A percentile compares a stretch with the other conserved stretches of the same genome.
Evolutionary conservation across 2,113 vertebrate species (phyloP).

Genomic region (Odontesthes bonariensis): DNA sequence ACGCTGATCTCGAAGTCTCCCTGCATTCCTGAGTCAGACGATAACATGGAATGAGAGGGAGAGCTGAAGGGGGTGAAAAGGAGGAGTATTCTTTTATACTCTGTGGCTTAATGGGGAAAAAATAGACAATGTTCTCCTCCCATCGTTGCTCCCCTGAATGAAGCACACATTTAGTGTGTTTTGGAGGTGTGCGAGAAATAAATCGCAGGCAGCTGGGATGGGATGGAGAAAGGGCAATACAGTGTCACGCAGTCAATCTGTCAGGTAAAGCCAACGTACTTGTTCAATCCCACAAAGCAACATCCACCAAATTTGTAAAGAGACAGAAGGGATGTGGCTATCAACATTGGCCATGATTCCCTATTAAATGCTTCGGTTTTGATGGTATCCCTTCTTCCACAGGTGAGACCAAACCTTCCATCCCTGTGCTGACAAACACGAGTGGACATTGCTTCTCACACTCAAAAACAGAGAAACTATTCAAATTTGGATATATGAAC

Average conservation of each 20-base stretch:
- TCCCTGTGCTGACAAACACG: background rate
- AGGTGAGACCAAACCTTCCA: background rate
- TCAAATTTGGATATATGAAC: constrained; percentile 32
- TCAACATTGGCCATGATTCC: constrained; percentile 45
- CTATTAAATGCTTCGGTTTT: constrained; percentile 44
- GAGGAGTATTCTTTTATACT: constrained; percentile 67
- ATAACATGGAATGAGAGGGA: constrained; percentile 63
- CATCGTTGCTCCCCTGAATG: constrained; percentile 63
- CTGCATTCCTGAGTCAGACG: constrained; percentile 59
- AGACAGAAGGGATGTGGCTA: constrained; percentile 27
- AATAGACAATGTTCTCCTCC: constrained; percentile 66
- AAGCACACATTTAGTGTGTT: constrained; percentile 58
- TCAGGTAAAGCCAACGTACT: constrained; percentile 50
- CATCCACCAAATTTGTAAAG: constrained; percentile 37
- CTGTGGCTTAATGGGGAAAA: constrained; percentile 66
- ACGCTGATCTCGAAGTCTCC: constrained; percentile 65
- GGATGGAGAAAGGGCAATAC: constrained; percentile 67
- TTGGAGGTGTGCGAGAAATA: constrained; percentile 62
- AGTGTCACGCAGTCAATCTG: constrained; percentile 68
- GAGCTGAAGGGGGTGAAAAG: constrained; percentile 27
- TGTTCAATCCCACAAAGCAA: constrained; percentile 35
- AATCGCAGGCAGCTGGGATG: constrained; percentile 60
- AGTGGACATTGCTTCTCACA: background rate
- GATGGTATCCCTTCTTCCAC: constrained; percentile 15
- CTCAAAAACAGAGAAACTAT: constrained; percentile 2